Conservation (phyloP, 2,113 vertebrate genomes). For the Trichechus manatus region DNA sequence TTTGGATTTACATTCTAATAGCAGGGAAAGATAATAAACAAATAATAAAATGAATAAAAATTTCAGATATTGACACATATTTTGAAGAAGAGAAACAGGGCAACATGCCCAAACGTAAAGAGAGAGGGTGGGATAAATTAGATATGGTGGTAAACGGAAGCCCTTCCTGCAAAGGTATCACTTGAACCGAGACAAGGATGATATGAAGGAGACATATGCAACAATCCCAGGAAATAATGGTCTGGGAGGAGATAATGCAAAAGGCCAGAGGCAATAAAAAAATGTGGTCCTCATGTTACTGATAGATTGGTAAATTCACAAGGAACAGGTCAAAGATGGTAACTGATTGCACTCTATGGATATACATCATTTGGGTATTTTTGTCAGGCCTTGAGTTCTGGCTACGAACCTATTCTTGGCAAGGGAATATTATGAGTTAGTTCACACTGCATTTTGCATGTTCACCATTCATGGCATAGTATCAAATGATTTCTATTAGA, state of each 20-base stretch:
- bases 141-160: background rate
- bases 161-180: background rate
- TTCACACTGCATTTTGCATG: slow-evolving; percentile 39
- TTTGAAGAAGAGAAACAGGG: background rate
- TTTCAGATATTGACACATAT: background rate
- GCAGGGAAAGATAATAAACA: background rate
- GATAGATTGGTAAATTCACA: background rate
- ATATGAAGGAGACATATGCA: background rate
- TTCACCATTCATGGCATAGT: background rate
- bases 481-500: slow-evolving; percentile 32
- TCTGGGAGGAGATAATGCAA: background rate
- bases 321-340: background rate
- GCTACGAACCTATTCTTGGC: background rate
- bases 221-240: background rate
- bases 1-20: background rate
- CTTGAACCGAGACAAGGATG: background rate
- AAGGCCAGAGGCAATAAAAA: background rate
- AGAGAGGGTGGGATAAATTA: background rate
- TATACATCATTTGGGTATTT: background rate
- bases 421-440: background rate
- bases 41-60: background rate
- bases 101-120: background rate
- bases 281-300: background rate
- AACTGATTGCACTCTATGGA: background rate
- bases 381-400: background rate